Evolutionary conservation across 2,888 invertebrate genomes (phyloP).

Genomic region (Drosophila eohydei): DNA sequence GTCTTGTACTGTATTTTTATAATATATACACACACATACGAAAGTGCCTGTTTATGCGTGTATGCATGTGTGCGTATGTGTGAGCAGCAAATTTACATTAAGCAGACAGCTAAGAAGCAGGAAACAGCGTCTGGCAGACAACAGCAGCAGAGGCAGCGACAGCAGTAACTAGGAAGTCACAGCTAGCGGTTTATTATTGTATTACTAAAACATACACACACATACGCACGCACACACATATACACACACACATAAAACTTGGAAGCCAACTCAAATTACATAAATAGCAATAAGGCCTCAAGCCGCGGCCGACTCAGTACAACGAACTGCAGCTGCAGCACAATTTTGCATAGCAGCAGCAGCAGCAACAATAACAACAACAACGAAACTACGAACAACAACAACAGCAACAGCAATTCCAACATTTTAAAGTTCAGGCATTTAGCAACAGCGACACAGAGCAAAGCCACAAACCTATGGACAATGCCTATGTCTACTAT

Average conservation of each 20-base stretch:
- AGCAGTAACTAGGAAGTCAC: slow-evolving; percentile 65
- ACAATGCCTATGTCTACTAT: slow-evolving; percentile 85
- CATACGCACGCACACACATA: slow-evolving; percentile 13
- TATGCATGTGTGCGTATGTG: slow-evolving; percentile 33
- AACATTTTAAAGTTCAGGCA: slow-evolving; percentile 69
- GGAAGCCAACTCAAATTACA: slow-evolving; percentile 73
- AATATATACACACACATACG: slow-evolving; percentile 31
- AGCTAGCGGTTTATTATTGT: slow-evolving; percentile 73
- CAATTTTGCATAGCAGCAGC: slow-evolving; percentile 55
- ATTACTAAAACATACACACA: slow-evolving; percentile 50
- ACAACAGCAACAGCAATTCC: slow-evolving; percentile 29
- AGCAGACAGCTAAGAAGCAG: slow-evolving; percentile 72
- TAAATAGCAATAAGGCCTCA: slow-evolving; percentile 63
- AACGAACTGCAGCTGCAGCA: slow-evolving; percentile 72
- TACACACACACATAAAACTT: slow-evolving; percentile 56
- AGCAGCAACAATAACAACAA: slow-evolving; percentile 24
- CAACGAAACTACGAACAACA: slow-evolving; percentile 36
- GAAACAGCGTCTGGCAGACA: slow-evolving; percentile 40
- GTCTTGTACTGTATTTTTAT: slow-evolving; percentile 49
- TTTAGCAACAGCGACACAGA: slow-evolving; percentile 56
- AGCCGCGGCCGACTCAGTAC: slow-evolving; percentile 54
- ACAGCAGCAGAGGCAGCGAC: slow-evolving; percentile 8
- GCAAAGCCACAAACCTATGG: slow-evolving; percentile 82
- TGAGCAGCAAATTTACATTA: slow-evolving; percentile 51
- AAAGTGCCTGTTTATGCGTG: slow-evolving; percentile 27